Evolutionary conservation across 2,113 vertebrate species (phyloP), one percentile per base, ranked within the genome.

Genomic region (Strix uralensis): DNA sequence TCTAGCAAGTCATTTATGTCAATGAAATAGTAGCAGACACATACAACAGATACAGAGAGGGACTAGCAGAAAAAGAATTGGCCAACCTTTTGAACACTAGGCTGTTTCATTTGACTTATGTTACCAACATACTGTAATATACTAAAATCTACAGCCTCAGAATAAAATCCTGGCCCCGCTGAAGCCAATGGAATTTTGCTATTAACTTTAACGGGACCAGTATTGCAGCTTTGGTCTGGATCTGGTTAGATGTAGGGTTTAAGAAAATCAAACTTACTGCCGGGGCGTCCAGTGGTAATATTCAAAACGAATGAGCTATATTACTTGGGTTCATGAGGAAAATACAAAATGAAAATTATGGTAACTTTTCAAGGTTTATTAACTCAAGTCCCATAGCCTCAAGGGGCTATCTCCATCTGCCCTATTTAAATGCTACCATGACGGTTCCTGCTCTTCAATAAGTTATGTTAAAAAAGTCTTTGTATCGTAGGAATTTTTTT

Each of bases 321-420:
- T 94, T 96, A 93, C 89, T 95, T 86, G 71, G 19, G 67, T 95
- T 97, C 89, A 91, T 80, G 81, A 96, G 81, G 94, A 96, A 97
- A 96, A 97, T 86, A 90, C 89, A 95, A 86, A 94, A 92, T 11
- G 81, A 92, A 97, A 95, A 95, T 94, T 81, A 93, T 87, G 66
- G 87, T 91, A 97, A 96, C 93, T 96, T 96, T 73, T 96, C 94
- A 96, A 97, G 91, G 87, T 97, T 97, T 96, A 96, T 97, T 97
- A 97, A 95, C 92, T 96, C 91, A 92, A 96, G 92, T 90, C 70
- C 91, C 74, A 77, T 36, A 88, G 94, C 95, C 94, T 92, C 47
- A 0, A 90, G 95, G 89, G 84, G 89, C 77, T 92, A 81, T 65
- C 95, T 96, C 89, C 95, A 94, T 95, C 91, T 95, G 93, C 90